Evolutionary conservation across 2,797 vertebrate species (phyloP), one percentile per base, ranked within the genome.

Genomic region (Remorina albescens): DNA sequence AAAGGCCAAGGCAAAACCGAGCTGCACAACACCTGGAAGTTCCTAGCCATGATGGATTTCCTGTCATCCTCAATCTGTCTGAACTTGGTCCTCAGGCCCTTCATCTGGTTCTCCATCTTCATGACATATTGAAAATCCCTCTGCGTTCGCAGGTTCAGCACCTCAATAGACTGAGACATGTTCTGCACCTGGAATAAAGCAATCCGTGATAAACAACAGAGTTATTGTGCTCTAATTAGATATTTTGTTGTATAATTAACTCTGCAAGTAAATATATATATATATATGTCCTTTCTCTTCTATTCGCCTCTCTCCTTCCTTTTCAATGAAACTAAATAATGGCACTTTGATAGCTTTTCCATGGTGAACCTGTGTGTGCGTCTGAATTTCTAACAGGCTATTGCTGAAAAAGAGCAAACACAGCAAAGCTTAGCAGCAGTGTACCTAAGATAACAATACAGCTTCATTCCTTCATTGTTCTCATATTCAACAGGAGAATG

Each of bases 81-180:
- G 93, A 99, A 99, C 90, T 98, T 99, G 84, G 95, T 96, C 90
- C 97, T 96, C 77, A 99, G 93, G 81, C 97, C 96, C 82, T 99
- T 99, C 97, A 99, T 99, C 85, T 99, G 98, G 23, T 95, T 98
- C 93, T 99, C 98, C 98, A 99, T 99, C 95, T 99, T 99, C 88
- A 99, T 96, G 88, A 99, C 98, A 26, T 99, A 99, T 83, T 99
- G 98, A 88, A 99, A 99, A 93, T 99, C 98, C 78, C 98, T 96
- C 94, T 99, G 97, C 32, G 98, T 99, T 34, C 98, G 94, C 71
- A 99, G 91, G 84, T 99, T 99, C 91, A 99, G 91, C 74, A 99
- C 97, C 93, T 99, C 98, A 61, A 99, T 99, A 72, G 97, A 99
- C 49, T 99, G 98, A 61, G 98, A 99, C 98, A 99, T 99, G 86